These are phyloP conservation scores for Solea solea DNA, from an alignment of 2,113 vertebrate species.

Conservation along the genomic window DNA sequence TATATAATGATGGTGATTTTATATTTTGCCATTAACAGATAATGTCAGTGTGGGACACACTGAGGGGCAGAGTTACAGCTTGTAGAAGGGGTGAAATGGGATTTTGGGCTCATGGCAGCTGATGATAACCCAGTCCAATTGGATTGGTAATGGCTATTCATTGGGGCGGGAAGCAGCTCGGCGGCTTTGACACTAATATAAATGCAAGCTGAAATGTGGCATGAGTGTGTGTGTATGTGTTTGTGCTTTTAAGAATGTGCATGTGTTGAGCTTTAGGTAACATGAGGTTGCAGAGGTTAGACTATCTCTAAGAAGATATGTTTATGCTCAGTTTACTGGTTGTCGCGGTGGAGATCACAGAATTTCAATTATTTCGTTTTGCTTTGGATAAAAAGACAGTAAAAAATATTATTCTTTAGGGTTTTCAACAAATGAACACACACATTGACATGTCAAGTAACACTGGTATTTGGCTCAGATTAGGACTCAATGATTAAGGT, in stretches of 20 bases:
- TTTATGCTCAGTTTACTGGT: neutral
- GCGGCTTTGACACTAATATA: constrained; percentile 78
- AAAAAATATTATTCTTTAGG: no score
- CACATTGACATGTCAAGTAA: no score
- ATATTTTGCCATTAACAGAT: constrained; percentile 69
- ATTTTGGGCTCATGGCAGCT: constrained; percentile 87
- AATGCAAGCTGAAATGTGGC: constrained; percentile 71
- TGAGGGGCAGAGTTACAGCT: constrained; percentile 85
- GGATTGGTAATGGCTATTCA: constrained; percentile 87
- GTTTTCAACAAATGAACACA: no score
- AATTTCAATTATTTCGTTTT: no score
- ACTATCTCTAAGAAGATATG: neutral
- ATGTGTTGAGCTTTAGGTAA: constrained; percentile 6
- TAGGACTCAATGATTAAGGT: no score
- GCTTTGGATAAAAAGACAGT: no score
- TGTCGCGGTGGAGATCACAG: no score
- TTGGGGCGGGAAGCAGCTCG: constrained; percentile 67
- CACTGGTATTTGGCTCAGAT: no score
- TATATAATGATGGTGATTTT: constrained; percentile 44
- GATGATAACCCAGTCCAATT: constrained; percentile 85
- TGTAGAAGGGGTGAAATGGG: constrained; percentile 86
- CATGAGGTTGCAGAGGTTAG: neutral
- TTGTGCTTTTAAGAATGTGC: neutral
- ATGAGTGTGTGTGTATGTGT: constrained; percentile 24
- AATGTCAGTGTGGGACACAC: constrained; percentile 72